Evolutionary conservation across 2,888 invertebrate genomes (phyloP), one percentile per base, ranked within the genome.

Genomic region (Ormyrus pomaceus): DNA sequence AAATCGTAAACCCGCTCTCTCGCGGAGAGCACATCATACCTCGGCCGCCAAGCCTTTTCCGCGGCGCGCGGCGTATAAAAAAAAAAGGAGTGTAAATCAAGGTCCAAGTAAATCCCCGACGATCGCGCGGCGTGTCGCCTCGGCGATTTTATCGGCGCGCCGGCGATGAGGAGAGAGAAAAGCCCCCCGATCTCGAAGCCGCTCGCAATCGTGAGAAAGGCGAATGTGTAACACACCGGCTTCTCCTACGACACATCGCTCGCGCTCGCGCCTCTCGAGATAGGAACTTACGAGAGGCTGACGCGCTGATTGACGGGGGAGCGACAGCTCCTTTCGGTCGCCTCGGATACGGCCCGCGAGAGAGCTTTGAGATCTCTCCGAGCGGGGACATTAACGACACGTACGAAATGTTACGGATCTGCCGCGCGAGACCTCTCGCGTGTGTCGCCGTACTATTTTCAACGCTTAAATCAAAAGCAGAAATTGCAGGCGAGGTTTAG

Each of bases 241-340:
- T 6, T 58, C 73, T 45, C 50, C 34, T 34, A 5, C 19, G 64
- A 8, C 6, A 10, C 8, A 19, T 19, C 48, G 6, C 34, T 4
- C 19, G 46, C 19, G 46, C 19, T n/a, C 46, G 6, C 11, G 19
- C 61, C 50, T 8, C 51, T 8, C 51, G 34, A 64, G 34, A 34
- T n/a, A 50, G 59, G 45, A 62, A 55, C 78, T 66, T 53, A 50
- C 71, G 65, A 59, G 65, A 59, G 10, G 51, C n/a, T 4, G 46
- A 51, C 65, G 59, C 13, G 66, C 50, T 59, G 80, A 80, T 76
- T 76, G 80, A 80, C 80, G 13, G 62, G 19, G 55, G 62, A 76
- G 61, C 62, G 80, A 80, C 76, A 80, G 76, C 71, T 80, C 61
- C 76, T 80, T 80, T 80, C 76, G 68, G 56, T 50, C 10, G 50